Percentiles rank a stretch among this genome's conserved stretches.
Evolutionary conservation across 2,113 vertebrate genomes (phyloP).

Genomic region (Genyomyrus donnyi): DNA sequence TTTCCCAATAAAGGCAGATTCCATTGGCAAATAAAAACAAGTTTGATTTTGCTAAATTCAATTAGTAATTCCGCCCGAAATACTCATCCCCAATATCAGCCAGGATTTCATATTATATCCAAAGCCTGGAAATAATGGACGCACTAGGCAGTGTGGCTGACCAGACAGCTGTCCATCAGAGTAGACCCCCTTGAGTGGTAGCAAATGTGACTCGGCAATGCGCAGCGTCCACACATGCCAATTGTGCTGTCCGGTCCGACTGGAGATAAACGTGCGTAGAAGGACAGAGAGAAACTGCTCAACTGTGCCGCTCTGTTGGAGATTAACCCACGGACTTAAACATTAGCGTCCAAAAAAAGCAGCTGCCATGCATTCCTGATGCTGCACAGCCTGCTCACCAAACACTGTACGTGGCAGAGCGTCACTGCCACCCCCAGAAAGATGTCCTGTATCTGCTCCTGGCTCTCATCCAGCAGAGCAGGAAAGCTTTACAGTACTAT

Average conservation of each 20-base stretch:
- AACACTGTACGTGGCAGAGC: neutral
- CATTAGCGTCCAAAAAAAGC: constrained; percentile 44
- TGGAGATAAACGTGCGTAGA: neutral
- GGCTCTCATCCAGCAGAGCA: neutral
- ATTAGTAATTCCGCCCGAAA: neutral
- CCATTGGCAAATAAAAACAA: neutral
- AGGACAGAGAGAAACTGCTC: constrained; percentile 50
- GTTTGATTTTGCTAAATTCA: neutral
- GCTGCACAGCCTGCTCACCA: neutral
- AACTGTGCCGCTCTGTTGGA: constrained; percentile 40
- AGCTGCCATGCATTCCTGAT: constrained; percentile 43
- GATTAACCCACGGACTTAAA: constrained; percentile 54
- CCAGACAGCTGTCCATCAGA: neutral
- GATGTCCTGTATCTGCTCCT: neutral
- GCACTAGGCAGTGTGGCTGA: neutral
- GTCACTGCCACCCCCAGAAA: neutral
- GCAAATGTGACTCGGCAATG: constrained; percentile 25
- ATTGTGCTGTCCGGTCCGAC: neutral
- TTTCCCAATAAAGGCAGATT: neutral
- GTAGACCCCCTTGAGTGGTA: neutral
- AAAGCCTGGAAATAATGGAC: neutral
- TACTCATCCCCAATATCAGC: neutral
- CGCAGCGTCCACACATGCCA: constrained; percentile 1
- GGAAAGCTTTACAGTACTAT: neutral
- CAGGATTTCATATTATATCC: neutral